Base-by-base conservation (phyloP, 2,113 vertebrate species). In the Chrysemys picta region DNA sequence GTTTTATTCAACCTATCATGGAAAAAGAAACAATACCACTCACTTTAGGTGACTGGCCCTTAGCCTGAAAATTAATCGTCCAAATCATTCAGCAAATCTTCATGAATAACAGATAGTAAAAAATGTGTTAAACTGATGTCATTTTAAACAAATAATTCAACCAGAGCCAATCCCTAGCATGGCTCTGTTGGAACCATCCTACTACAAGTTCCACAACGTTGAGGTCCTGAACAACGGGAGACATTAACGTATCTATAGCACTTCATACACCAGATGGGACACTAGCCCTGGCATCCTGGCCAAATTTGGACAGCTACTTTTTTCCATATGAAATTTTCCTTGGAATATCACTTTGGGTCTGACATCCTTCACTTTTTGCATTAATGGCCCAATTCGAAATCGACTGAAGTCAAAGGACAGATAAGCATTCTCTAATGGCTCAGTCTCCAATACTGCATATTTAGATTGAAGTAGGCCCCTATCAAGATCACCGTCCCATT, bases 301-400 rank as follows among this genome's bases (percentile, higher is more conserved):
- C 31, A 84, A 65, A 82, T 91, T 56, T 90, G 31, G 53, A 93
- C 91, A 54, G n/a, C 52, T 84, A 0, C 19, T 94, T 95, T 90
- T 84, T 84, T 79, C 56, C 75, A 94, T 85, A 87, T 84, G 49
- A 95, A 91, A 92, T 82, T 85, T 87, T 59, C 65, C 21, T 72
- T 72, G 11, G 93, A 50, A 65, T 87, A 81, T 80, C 72, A 84
- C 90, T 54, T 79, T 57, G 82, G 93, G 91, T 92, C 31, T 89
- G 65, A 85, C 45, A 79, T 62, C 94, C 86, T 52, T 86, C 94
- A 93, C 93, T 96, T 96, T 27, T 24, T 94, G 88, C 49, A 90
- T 90, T 95, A 96, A 94, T 90, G 62, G 86, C 59, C 87, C 91
- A 96, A 96, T 88, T 88, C 91, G 80, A 94, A 94, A 89, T 69